Conservation (phyloP, 2,888 invertebrate genomes). For the Ellobium chinense region DNA sequence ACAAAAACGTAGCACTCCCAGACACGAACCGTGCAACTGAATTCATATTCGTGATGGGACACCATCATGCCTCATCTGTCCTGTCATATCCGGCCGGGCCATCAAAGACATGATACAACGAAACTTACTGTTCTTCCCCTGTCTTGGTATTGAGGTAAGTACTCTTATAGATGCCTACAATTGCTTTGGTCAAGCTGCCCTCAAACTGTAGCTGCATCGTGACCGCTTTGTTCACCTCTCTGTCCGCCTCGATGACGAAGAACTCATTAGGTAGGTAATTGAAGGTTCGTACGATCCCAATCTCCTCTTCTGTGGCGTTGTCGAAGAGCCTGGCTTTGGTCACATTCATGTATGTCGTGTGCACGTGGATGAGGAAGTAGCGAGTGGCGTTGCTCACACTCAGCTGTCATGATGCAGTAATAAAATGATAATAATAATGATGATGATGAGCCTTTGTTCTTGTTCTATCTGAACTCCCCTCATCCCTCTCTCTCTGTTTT, state of each 20-base stretch:
- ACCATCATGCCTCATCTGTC: too few relatives aligned
- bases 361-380: slow-evolving; percentile 80
- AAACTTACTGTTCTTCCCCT: slow-evolving; percentile 65
- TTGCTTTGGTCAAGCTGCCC: slow-evolving; percentile 84
- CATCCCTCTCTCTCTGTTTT: neutral
- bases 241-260: slow-evolving; percentile 77
- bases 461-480: too few relatives aligned
- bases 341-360: slow-evolving; percentile 83
- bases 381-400: slow-evolving; percentile 72
- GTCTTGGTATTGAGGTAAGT: slow-evolving; percentile 80
- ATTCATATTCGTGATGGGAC: too few relatives aligned
- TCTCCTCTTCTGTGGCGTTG: slow-evolving; percentile 43
- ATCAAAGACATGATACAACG: too few relatives aligned
- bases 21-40: too few relatives aligned
- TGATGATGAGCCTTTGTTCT: too few relatives aligned
- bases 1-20: too few relatives aligned
- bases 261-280: slow-evolving; percentile 78
- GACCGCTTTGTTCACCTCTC: slow-evolving; percentile 61
- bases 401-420: slow-evolving; percentile 52
- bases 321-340: slow-evolving; percentile 76
- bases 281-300: slow-evolving; percentile 70
- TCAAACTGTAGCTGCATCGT: slow-evolving; percentile 83
- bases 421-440: too few relatives aligned
- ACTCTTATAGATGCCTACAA: slow-evolving; percentile 88
- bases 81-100: too few relatives aligned